Base-by-base conservation (phyloP, 1,140 invertebrate species). In the Hyphantria cunea region DNA sequence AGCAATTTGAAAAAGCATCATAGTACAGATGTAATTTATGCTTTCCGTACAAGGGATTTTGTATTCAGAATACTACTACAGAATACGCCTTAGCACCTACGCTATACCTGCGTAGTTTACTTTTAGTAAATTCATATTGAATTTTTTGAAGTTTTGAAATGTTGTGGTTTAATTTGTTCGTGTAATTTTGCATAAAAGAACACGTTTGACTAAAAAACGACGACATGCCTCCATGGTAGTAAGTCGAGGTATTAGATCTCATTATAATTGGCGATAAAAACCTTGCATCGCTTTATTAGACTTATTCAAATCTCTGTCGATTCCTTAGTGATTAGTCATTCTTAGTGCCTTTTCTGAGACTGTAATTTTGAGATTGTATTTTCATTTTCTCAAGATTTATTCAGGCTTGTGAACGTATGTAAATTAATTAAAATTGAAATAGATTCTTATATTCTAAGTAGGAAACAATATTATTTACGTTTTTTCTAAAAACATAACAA, bases 221-320 rank as follows among this genome's bases (percentile, higher is more conserved):
- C 14, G 7, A 14, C 39, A 31, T 11, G 10, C 34, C 33, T 6
- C 45, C 47, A 7, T 32, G 25, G 17, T 25, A 44, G n/a, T 12
- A 7, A 12, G 14, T 14, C 45, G 55, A 58, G 33, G 55, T 58
- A 58, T 58, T 44, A 37, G 55, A 58, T 58, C 55, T 58, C 55
- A 58, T 58, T 58, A 25, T 58, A 58, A 58, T 58, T 58, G 45
- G 55, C 55, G 55, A 58, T 58, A 58, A 14, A 13, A 9, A 13
- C 31, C 48, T 58, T 48, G 49, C 31, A 58, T 58, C 55, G 55
- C 32, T 31, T 58, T 42, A n/a, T 11, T 56, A 34, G 54, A 48
- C 17, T 25, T 56, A 48, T 48, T n/a, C 44, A 44, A 5, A 58
- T 58, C 55, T 58, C 31, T 49, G 55, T 58, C 34, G 55, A 58